Evolutionary conservation across 2,797 vertebrate genomes (phyloP).

Genomic region (Caiman crocodilus): DNA sequence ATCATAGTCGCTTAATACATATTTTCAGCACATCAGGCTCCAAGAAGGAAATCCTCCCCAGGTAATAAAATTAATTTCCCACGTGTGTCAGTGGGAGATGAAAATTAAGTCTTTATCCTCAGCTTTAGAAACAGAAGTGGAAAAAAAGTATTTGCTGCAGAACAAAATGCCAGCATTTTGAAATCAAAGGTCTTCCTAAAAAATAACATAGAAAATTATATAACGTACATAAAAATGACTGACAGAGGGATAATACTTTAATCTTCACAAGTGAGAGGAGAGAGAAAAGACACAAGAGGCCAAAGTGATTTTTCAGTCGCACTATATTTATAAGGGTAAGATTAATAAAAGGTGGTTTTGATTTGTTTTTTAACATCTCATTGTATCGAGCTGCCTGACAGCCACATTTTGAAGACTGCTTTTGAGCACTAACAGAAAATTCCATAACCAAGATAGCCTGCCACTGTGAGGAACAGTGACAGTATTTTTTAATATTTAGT

Average conservation of each 20-base stretch:
- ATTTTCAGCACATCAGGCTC: neutral
- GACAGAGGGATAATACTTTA: neutral
- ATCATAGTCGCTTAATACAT: neutral
- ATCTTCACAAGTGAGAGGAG: neutral
- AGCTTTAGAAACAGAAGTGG: neutral
- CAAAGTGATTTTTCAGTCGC: conserved; percentile 3
- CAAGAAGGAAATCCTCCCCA: neutral
- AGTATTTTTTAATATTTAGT: neutral
- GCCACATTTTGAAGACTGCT: neutral
- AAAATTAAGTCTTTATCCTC: neutral
- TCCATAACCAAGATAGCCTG: neutral
- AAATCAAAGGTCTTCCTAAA: neutral
- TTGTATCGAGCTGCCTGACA: neutral
- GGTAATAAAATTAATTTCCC: neutral
- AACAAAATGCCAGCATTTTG: neutral
- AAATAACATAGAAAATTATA: neutral
- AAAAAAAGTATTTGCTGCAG: neutral
- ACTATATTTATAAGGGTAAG: neutral
- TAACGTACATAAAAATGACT: neutral
- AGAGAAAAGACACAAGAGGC: neutral
- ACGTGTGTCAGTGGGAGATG: neutral
- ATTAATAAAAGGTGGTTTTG: conserved; percentile 8
- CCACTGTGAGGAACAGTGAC: neutral
- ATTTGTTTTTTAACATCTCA: conserved; percentile 6
- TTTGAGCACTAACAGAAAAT: neutral